phyloP scores from a whole-genome alignment of 2,888 invertebrate genomes.

The Leptura quadrifasciata region DNA sequence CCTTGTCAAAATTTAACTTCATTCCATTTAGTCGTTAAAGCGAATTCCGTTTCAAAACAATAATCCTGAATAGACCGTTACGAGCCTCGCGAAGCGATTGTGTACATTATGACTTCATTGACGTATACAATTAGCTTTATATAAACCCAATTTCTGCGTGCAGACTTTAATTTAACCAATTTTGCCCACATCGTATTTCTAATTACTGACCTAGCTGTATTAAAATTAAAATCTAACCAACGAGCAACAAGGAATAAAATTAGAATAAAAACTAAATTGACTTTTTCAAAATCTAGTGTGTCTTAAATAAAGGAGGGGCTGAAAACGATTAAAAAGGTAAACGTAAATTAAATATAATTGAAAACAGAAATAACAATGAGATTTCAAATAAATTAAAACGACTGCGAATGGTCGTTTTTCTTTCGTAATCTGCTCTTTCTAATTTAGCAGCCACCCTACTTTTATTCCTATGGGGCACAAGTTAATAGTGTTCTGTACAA shows the following conservation, averaged over 20 bases:
- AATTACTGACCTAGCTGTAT: background rate
- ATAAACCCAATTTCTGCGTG: background rate
- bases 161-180: background rate
- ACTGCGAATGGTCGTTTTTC: constrained; percentile 12
- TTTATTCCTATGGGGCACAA: background rate
- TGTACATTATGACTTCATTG: too few relatives aligned
- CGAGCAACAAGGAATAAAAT: background rate
- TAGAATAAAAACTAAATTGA: background rate
- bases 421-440: constrained; percentile 19
- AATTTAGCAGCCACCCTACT: constrained; percentile 4
- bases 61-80: too few relatives aligned
- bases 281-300: background rate
- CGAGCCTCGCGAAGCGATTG: too few relatives aligned
- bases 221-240: background rate
- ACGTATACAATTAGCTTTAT: too few relatives aligned
- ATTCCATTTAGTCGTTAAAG: too few relatives aligned
- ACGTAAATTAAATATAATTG: constrained; percentile 17
- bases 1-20: too few relatives aligned
- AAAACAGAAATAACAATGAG: background rate
- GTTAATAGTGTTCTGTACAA: constrained; percentile 9
- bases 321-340: constrained; percentile 16
- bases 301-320: background rate
- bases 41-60: too few relatives aligned
- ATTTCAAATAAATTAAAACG: constrained; percentile 18
- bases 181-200: background rate